Conservation (phyloP, 53 echinoderm and acorn worm species). For the Apostichopus leukothele region DNA sequence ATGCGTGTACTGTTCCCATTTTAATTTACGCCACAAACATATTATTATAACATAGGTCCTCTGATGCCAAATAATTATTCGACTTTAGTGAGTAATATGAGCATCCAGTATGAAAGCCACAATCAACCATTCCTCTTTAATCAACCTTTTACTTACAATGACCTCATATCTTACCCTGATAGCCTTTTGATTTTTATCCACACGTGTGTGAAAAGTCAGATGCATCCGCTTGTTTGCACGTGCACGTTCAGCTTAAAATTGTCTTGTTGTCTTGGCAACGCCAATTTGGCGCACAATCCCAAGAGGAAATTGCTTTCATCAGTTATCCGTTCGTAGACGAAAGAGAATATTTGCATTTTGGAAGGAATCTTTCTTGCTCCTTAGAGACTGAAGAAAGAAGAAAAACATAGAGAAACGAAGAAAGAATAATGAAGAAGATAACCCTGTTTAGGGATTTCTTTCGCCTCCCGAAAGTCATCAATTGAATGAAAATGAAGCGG, state of each 20-base stretch:
- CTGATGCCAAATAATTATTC: too few relatives aligned
- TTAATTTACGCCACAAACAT: too few relatives aligned
- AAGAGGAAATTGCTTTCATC: slow-evolving; percentile 52
- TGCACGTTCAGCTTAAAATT: slow-evolving; percentile 37
- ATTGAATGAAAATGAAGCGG: slow-evolving; percentile 41
- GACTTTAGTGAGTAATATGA: too few relatives aligned
- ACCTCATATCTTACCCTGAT: slow-evolving; percentile 45
- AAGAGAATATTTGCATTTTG: slow-evolving; percentile 43
- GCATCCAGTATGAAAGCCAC: too few relatives aligned
- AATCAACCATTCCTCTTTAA: slow-evolving; percentile 30
- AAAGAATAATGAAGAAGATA: slow-evolving; percentile 23
- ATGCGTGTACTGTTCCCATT: too few relatives aligned
- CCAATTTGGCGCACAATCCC: slow-evolving; percentile 37
- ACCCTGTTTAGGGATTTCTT: slow-evolving; percentile 39
- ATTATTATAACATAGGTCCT: too few relatives aligned
- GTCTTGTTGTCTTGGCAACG: slow-evolving; percentile 47
- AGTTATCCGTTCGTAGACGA: slow-evolving; percentile 39
- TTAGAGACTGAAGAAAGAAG: slow-evolving; percentile 21
- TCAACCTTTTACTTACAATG: slow-evolving; percentile 9
- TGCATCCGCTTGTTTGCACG: slow-evolving; percentile 48
- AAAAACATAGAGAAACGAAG: slow-evolving; percentile 2
- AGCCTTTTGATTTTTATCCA: slow-evolving; percentile 49
- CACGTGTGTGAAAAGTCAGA: slow-evolving; percentile 48
- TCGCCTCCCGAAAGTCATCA: slow-evolving; percentile 37
- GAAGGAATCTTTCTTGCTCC: slow-evolving; percentile 31